These are phyloP conservation scores for Myanophis thanlyinensis DNA, from an alignment of 2,113 vertebrate species.

Conservation along the genomic window DNA sequence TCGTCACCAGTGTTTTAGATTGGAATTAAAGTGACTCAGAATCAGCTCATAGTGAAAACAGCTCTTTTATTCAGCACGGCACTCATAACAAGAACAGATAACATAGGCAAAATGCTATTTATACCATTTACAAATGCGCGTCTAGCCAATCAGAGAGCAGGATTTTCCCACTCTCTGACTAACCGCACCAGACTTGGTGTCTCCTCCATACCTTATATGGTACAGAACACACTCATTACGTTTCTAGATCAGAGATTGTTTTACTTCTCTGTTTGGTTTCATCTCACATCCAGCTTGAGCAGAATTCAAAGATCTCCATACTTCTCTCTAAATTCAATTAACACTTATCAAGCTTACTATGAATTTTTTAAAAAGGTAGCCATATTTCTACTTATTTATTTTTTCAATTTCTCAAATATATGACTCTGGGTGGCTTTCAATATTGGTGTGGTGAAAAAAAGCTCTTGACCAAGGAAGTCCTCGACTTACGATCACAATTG, in stretches of 20 bases:
- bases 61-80: no score
- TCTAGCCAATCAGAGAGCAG: no score
- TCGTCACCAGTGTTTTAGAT: no score
- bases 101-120: no score
- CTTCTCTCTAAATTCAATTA: not conserved
- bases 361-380: not conserved
- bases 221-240: no score
- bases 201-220: no score
- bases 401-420: not conserved
- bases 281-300: not conserved
- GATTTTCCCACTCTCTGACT: no score
- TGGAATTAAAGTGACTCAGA: no score
- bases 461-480: not conserved
- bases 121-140: no score
- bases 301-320: not conserved
- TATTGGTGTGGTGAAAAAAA: not conserved
- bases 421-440: not conserved
- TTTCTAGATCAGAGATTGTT: not conserved
- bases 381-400: not conserved
- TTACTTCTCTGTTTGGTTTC: not conserved
- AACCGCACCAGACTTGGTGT: no score
- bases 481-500: not conserved
- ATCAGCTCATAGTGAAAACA: no score
- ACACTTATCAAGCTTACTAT: not conserved
- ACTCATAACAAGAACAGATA: no score